Evolutionary conservation across 2,797 vertebrate genomes (phyloP).

Genomic region (Fistularia commersonii): DNA sequence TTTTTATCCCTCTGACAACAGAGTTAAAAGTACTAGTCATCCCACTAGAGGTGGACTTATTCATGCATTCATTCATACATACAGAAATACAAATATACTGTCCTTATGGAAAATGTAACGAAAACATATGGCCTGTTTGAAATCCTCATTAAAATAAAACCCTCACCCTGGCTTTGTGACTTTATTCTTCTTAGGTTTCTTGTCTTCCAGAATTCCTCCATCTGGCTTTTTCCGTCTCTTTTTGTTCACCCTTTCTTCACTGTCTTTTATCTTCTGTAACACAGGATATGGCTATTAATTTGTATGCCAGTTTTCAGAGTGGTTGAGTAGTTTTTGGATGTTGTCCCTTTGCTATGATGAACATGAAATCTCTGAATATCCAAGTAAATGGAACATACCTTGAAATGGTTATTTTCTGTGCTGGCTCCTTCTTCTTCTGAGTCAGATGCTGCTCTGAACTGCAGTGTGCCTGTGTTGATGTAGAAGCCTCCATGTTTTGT

Average conservation of each 20-base stretch:
- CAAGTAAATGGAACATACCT: conserved; percentile 63
- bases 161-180: conserved; percentile 88
- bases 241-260: conserved; percentile 86
- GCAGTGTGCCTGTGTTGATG: conserved; percentile 96
- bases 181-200: conserved; percentile 89
- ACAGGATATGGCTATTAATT: not conserved
- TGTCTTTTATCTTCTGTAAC: conserved; percentile 82
- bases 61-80: too few relatives aligned
- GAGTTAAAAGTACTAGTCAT: too few relatives aligned
- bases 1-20: too few relatives aligned
- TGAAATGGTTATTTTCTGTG: conserved; percentile 81
- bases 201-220: conserved; percentile 81
- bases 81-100: too few relatives aligned
- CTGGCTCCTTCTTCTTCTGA: conserved; percentile 87
- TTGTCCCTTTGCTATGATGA: not conserved
- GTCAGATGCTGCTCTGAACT: conserved; percentile 93
- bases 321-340: too few relatives aligned
- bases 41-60: too few relatives aligned
- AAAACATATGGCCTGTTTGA: not conserved
- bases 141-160: conserved; percentile 4
- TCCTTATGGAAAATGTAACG: not conserved
- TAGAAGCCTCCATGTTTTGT: conserved; percentile 98
- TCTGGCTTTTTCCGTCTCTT: conserved; percentile 92
- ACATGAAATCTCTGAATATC: not conserved
- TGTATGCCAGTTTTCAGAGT: not conserved